A percentile compares a stretch with the other conserved stretches of the same genome.
Evolutionary conservation across 2,888 invertebrate genomes (phyloP).

Genomic region (Polymixis flavicincta): DNA sequence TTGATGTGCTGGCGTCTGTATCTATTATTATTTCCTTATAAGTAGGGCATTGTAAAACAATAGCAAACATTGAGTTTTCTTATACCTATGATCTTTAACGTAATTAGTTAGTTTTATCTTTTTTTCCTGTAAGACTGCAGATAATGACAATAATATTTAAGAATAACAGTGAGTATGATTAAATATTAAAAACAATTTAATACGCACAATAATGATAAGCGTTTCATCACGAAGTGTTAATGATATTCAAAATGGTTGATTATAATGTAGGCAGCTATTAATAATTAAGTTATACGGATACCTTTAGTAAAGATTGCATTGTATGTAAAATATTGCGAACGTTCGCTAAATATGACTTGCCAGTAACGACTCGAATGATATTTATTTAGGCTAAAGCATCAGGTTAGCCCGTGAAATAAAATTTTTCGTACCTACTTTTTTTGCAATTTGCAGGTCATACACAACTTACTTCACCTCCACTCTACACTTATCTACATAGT

Average conservation of each 20-base stretch:
- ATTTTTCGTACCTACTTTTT: no score
- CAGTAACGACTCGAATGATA: background rate
- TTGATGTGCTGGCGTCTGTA: no score
- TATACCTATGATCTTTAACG: background rate
- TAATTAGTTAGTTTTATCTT: no score
- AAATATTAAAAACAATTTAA: background rate
- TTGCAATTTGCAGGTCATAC: no score
- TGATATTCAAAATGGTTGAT: conserved; percentile 7
- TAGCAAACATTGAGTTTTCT: background rate
- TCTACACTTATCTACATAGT: no score
- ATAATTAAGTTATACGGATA: background rate
- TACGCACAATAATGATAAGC: background rate
- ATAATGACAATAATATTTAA: conserved; percentile 15
- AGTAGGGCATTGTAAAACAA: background rate
- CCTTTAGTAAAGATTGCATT: conserved; percentile 20
- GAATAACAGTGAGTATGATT: conserved; percentile 7
- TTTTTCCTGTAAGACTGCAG: conserved; percentile 22
- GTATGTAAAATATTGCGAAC: conserved; percentile 35
- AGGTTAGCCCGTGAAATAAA: no score
- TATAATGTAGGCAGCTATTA: background rate
- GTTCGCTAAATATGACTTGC: conserved; percentile 11
- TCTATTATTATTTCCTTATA: background rate
- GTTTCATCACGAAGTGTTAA: conserved; percentile 11
- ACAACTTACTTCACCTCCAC: no score
- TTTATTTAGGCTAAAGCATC: no score